phyloP scores from a whole-genome alignment of 2,797 vertebrate genomes.

The Propithecus deckenii region DNA sequence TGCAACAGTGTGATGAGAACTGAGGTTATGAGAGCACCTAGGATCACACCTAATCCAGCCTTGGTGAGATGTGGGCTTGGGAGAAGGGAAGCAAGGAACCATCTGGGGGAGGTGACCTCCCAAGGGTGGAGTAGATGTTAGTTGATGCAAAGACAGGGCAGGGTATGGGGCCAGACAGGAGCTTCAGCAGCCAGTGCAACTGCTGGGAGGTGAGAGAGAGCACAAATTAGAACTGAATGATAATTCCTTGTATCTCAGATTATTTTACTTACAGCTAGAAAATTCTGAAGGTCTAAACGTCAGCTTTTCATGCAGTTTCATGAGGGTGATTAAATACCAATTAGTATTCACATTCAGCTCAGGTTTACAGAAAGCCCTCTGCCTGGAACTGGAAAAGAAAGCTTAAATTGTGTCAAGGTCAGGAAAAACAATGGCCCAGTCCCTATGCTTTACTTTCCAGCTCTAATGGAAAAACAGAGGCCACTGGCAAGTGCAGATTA shows the following conservation, averaged over 20 bases:
- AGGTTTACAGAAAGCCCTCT: background rate
- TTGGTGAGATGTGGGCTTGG: background rate
- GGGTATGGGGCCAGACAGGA: background rate
- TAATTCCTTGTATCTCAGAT: background rate
- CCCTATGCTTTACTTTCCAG: background rate
- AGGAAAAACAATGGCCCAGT: background rate
- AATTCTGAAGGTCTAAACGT: background rate
- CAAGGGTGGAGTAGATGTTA: fast-evolving
- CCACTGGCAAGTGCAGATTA: background rate
- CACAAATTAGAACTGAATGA: background rate
- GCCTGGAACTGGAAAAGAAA: conserved; percentile 1
- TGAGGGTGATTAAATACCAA: background rate
- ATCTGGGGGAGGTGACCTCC: background rate
- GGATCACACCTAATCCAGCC: background rate
- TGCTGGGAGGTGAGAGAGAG: background rate
- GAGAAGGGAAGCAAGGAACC: background rate
- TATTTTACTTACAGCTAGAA: background rate
- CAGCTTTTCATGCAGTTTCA: background rate
- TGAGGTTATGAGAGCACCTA: fast-evolving
- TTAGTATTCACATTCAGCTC: background rate
- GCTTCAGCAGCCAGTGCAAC: background rate
- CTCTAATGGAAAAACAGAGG: conserved; percentile 47
- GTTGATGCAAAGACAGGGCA: background rate
- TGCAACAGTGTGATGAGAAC: background rate
- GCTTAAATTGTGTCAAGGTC: conserved; percentile 17